Evolutionary conservation across 2,113 vertebrate genomes (phyloP).

Genomic region (Vicugna pacos): DNA sequence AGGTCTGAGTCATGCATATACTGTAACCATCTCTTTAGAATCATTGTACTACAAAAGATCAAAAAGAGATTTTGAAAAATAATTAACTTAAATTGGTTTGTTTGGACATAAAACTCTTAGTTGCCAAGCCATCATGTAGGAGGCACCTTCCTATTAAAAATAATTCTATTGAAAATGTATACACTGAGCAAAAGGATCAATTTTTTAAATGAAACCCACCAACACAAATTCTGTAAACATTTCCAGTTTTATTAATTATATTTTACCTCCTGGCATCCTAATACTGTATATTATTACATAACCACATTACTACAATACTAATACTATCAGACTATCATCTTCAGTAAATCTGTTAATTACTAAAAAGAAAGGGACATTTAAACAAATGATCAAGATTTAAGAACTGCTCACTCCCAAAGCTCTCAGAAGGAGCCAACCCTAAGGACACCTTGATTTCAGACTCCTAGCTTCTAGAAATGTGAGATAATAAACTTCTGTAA

Average conservation of each 20-base stretch:
- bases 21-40: constrained; percentile 4
- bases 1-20: no score
- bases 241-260: constrained; percentile 11
- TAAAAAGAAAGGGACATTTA: not conserved
- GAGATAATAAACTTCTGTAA: not conserved
- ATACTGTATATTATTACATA: not conserved
- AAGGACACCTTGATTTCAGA: not conserved
- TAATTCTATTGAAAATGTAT: constrained; percentile 40
- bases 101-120: not conserved
- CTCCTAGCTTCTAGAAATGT: no score
- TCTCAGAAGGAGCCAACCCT: not conserved
- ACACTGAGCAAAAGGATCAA: constrained; percentile 15
- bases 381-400: constrained; percentile 33
- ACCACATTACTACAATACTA: constrained; percentile 15
- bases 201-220: not conserved
- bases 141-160: not conserved
- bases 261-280: not conserved
- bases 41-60: not conserved
- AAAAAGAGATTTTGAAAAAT: not conserved
- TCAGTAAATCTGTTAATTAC: not conserved
- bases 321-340: not conserved
- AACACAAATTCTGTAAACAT: constrained; percentile 21
- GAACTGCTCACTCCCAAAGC: not conserved
- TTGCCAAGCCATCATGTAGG: not conserved
- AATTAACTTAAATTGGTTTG: constrained; percentile 30